Conservation (phyloP, 2,113 vertebrate genomes). For the Hippoglossus stenolepis region DNA sequence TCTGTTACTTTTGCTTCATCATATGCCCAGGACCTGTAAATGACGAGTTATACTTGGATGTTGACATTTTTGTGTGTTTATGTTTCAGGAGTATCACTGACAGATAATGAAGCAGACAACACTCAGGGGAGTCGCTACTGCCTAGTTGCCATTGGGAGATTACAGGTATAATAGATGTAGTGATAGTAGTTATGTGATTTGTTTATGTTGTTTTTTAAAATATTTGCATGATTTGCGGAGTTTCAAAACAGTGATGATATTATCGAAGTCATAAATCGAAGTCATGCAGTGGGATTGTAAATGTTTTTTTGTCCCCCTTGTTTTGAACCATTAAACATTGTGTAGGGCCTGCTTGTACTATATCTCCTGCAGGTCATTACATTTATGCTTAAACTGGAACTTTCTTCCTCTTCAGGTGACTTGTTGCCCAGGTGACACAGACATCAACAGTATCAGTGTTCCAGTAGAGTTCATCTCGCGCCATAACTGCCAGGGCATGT, state of each 20-base stretch:
- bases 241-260: neutral
- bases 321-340: neutral
- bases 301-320: too few relatives aligned
- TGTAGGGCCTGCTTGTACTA: neutral
- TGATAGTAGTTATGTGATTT: too few relatives aligned
- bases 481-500: constrained; percentile 91
- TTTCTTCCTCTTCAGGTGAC: constrained; percentile 84
- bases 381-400: too few relatives aligned
- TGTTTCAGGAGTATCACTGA: constrained; percentile 89
- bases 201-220: neutral
- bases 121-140: constrained; percentile 95
- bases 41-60: neutral
- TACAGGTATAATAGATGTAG: constrained; percentile 84
- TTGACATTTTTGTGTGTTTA: neutral
- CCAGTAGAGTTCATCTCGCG: constrained; percentile 97
- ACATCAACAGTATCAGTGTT: constrained; percentile 87
- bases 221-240: neutral
- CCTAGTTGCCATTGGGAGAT: constrained; percentile 95
- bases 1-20: neutral
- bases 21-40: neutral
- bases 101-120: constrained; percentile 92
- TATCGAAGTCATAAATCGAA: neutral
- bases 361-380: too few relatives aligned
- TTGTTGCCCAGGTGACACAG: constrained; percentile 91
- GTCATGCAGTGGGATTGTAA: neutral